Conservation (phyloP, 2,797 vertebrate species). For the Macrochelys suwanniensis region DNA sequence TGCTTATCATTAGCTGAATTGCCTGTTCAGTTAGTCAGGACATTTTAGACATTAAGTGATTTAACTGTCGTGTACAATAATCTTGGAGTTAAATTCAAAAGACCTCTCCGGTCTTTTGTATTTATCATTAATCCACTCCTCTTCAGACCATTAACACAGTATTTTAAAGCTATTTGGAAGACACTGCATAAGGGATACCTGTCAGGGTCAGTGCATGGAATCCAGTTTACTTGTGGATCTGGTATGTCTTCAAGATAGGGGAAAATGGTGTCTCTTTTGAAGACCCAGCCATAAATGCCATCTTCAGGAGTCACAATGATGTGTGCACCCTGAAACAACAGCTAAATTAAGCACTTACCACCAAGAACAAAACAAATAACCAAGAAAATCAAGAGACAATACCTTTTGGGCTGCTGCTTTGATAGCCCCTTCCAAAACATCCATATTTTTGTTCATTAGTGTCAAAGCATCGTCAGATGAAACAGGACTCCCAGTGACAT, state of each 20-base stretch:
- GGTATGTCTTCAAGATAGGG: conserved; percentile 81
- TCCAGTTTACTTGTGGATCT: conserved; percentile 75
- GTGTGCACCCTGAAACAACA: conserved; percentile 72
- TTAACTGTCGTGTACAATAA: background rate
- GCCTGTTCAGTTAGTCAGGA: background rate
- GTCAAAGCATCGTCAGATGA: conserved; percentile 59
- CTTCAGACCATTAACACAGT: background rate
- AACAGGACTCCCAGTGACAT: background rate
- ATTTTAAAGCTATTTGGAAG: background rate
- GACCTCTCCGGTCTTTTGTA: background rate
- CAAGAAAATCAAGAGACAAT: background rate
- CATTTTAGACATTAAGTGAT: background rate
- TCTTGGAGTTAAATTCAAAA: background rate
- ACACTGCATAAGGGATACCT: conserved; percentile 62
- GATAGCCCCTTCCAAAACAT: conserved; percentile 73
- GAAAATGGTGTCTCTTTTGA: conserved; percentile 77
- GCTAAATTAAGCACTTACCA: background rate
- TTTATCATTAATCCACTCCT: background rate
- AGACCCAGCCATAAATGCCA: conserved; percentile 78
- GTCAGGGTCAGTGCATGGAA: conserved; percentile 76
- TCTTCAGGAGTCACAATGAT: conserved; percentile 83
- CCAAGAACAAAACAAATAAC: background rate
- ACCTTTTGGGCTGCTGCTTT: conserved; percentile 74
- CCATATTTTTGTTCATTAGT: conserved; percentile 62
- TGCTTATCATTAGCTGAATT: background rate